Evolutionary conservation across 2,888 invertebrate genomes (phyloP).

Genomic region (Parelbella ahira): DNA sequence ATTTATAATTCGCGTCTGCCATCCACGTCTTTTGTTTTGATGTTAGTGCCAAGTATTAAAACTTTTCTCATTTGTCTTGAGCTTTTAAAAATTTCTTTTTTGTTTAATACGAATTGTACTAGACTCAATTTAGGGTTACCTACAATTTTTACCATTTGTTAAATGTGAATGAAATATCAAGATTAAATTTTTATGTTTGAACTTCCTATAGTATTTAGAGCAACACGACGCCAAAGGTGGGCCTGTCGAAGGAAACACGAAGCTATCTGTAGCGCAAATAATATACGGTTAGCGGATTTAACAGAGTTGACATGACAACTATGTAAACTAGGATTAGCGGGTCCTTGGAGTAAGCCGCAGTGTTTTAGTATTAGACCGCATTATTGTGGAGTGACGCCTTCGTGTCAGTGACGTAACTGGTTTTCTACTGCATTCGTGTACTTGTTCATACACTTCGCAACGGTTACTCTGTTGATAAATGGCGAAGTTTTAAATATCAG

Average conservation of each 20-base stretch:
- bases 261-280: not conserved
- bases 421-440: conserved; percentile 32
- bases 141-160: too few species aligned
- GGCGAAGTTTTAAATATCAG: too few species aligned
- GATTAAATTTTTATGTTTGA: too few species aligned
- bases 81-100: too few species aligned
- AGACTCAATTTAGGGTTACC: too few species aligned
- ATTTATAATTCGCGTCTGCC: conserved; percentile 34
- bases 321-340: conserved; percentile 40
- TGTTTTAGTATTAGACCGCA: conserved; percentile 35
- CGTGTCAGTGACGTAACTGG: conserved; percentile 33
- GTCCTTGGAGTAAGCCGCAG: conserved; percentile 41
- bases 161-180: too few species aligned
- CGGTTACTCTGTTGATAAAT: too few species aligned
- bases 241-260: too few species aligned
- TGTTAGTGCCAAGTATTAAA: conserved; percentile 8
- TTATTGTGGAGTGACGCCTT: conserved; percentile 28
- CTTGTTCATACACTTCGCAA: conserved; percentile 10
- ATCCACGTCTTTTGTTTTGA: conserved; percentile 10
- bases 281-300: conserved; percentile 4
- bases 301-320: conserved; percentile 25
- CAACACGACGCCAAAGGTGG: too few species aligned
- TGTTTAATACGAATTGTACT: too few species aligned
- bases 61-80: conserved; percentile 17
- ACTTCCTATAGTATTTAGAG: too few species aligned